A percentile compares a stretch with the other conserved stretches of the same genome.
These are phyloP conservation scores for Conchocele bisecta DNA, from an alignment of 2,888 invertebrate genomes.

Conservation along the genomic window DNA sequence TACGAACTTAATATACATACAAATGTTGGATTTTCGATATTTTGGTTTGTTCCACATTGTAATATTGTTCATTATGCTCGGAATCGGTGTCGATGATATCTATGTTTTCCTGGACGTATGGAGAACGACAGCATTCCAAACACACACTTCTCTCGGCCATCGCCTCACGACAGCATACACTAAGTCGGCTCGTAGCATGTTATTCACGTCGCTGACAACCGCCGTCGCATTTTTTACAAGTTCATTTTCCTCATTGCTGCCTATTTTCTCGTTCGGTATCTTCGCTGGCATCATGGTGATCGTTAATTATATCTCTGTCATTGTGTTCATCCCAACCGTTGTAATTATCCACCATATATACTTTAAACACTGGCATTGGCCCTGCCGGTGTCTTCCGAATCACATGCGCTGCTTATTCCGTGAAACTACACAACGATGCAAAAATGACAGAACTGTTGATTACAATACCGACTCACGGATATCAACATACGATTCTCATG, in stretches of 20 bases:
- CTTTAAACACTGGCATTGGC: conserved; percentile 57
- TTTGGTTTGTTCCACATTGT: conserved; percentile 72
- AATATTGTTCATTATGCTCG: conserved; percentile 68
- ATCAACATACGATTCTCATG: no score
- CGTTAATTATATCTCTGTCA: conserved; percentile 72
- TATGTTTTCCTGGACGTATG: conserved; percentile 73
- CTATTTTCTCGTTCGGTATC: conserved; percentile 73
- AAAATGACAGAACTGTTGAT: no score
- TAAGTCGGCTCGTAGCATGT: conserved; percentile 67
- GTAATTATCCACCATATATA: conserved; percentile 66
- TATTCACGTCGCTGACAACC: conserved; percentile 73
- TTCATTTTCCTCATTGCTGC: conserved; percentile 69
- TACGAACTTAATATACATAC: conserved; percentile 68
- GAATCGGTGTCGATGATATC: conserved; percentile 71
- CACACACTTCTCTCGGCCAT: conserved; percentile 59
- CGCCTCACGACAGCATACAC: conserved; percentile 67
- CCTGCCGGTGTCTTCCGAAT: no score
- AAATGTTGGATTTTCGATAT: conserved; percentile 63
- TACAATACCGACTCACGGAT: no score
- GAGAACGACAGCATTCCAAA: conserved; percentile 55
- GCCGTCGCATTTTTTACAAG: conserved; percentile 69
- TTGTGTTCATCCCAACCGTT: conserved; percentile 68
- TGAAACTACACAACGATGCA: no score
- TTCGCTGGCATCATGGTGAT: conserved; percentile 72
- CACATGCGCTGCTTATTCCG: no score